These are phyloP conservation scores for Antechinus stuartii DNA, from an alignment of 2,113 vertebrate species.

Conservation along the genomic window DNA sequence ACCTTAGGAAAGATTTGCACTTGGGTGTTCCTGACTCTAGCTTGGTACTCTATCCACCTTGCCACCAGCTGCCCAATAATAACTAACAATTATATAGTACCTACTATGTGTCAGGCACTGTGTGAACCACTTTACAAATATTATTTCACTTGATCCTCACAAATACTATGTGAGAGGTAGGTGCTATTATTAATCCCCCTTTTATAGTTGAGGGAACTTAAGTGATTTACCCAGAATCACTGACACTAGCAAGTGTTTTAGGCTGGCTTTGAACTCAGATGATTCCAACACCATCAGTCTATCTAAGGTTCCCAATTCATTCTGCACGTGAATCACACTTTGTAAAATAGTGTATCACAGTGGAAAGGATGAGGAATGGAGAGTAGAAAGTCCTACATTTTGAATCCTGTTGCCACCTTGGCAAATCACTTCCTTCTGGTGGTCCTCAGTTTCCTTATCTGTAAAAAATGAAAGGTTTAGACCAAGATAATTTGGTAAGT, in stretches of 20 bases:
- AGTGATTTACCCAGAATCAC: background rate
- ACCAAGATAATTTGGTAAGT: background rate
- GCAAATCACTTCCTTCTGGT: background rate
- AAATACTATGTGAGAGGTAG: too few relatives aligned
- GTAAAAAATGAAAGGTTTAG: background rate
- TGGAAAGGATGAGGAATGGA: too few relatives aligned
- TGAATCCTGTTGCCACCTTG: background rate
- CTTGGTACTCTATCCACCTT: too few relatives aligned
- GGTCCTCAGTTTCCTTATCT: background rate
- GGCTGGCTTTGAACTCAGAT: background rate
- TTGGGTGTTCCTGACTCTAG: too few relatives aligned
- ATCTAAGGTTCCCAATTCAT: background rate
- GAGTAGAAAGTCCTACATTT: background rate
- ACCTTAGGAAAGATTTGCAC: too few relatives aligned
- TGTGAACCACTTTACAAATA: too few relatives aligned
- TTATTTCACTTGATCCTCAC: too few relatives aligned
- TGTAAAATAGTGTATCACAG: too few relatives aligned
- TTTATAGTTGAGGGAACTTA: background rate
- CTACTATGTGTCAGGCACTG: too few relatives aligned
- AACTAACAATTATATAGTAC: too few relatives aligned
- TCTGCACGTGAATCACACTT: background rate
- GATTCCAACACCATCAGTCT: background rate
- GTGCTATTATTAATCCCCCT: too few relatives aligned
- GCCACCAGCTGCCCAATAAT: too few relatives aligned
- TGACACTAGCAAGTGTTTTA: background rate